Conservation (phyloP, 1,140 invertebrate genomes). For the Limonius californicus region DNA sequence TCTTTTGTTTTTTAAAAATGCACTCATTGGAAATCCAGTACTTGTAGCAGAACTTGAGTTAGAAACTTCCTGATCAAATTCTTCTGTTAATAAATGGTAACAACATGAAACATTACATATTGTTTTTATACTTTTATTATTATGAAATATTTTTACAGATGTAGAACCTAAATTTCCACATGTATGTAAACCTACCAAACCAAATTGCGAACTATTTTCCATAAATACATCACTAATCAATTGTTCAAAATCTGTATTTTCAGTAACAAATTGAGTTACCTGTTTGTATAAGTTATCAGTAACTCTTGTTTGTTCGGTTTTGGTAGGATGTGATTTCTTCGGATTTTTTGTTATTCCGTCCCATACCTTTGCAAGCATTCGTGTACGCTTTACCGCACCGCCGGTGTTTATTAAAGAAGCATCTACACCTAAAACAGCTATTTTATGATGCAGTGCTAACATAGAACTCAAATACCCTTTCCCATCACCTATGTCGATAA, state of each 20-base stretch:
- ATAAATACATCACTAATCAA: conserved; percentile 52
- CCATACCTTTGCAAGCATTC: conserved; percentile 56
- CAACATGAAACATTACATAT: conserved; percentile 86
- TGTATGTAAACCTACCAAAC: conserved; percentile 78
- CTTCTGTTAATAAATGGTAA: conserved; percentile 79
- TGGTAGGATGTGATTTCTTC: conserved; percentile 25
- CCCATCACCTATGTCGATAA: conserved; percentile 83
- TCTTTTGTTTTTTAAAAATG: conserved; percentile 53
- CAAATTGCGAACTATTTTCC: conserved; percentile 45
- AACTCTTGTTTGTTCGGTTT: conserved; percentile 18
- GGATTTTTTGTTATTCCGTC: conserved; percentile 43
- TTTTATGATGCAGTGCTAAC: conserved; percentile 63
- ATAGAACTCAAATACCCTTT: conserved; percentile 78
- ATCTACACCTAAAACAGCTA: conserved; percentile 78
- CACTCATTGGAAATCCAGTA: conserved; percentile 66
- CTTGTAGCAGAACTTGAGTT: conserved; percentile 30
- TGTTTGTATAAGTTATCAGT: conserved; percentile 47
- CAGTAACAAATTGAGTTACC: conserved; percentile 48
- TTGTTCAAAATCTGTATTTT: conserved; percentile 50
- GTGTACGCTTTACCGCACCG: conserved; percentile 59
- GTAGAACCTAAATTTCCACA: conserved; percentile 81
- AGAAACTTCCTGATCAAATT: conserved; percentile 42
- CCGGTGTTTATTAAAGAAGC: conserved; percentile 60
- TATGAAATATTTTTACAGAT: conserved; percentile 68
- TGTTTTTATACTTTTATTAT: conserved; percentile 53